Conservation (phyloP, 2,113 vertebrate species). For the Pandion haliaetus region DNA sequence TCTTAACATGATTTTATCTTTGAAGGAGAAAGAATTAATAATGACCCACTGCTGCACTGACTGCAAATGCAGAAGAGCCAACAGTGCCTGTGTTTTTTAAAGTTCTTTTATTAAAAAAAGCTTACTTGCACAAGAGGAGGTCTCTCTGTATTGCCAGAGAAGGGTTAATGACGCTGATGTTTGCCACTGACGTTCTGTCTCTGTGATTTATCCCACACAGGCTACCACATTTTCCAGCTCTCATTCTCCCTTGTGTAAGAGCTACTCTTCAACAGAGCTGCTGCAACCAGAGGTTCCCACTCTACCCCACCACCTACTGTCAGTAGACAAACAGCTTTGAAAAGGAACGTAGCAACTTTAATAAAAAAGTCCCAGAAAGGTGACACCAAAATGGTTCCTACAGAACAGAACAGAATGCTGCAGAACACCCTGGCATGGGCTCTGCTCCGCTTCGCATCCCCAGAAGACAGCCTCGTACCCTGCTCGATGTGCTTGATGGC, state of each 20-base stretch:
- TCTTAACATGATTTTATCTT: neutral
- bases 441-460: neutral
- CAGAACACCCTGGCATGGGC: neutral
- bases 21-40: neutral
- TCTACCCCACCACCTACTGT: neutral
- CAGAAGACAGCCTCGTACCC: neutral
- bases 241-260: neutral
- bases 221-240: neutral
- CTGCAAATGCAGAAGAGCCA: neutral
- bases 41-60: fast-evolving
- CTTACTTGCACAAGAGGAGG: neutral
- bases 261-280: neutral
- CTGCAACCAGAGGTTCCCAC: neutral
- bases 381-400: neutral
- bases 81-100: neutral
- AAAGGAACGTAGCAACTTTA: neutral
- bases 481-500: fast-evolving
- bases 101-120: neutral
- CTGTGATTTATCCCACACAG: neutral
- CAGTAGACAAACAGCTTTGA: neutral
- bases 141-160: neutral
- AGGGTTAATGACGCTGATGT: neutral
- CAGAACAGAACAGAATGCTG: neutral
- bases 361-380: neutral
- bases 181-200: neutral